phyloP scores from a whole-genome alignment of 2,888 invertebrate species.

The Pristionchus maxplancki region DNA sequence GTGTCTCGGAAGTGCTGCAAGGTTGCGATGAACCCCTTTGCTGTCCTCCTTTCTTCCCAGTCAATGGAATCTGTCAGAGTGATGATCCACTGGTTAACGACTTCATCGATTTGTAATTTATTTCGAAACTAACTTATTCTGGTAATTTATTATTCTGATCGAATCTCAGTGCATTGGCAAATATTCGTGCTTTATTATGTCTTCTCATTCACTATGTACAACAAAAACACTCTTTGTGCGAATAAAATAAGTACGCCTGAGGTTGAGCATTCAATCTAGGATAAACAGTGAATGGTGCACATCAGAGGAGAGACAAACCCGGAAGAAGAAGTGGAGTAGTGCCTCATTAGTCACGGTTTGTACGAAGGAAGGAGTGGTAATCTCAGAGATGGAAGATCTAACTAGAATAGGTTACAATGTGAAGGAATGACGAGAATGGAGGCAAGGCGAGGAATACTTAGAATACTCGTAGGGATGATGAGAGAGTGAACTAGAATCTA shows the following conservation, averaged over 20 bases:
- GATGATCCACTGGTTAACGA: slow-evolving; percentile 50
- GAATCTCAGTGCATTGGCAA: slow-evolving; percentile 21
- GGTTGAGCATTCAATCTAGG: slow-evolving; percentile 10
- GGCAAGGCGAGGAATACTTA: slow-evolving; percentile 28
- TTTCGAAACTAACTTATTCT: neutral
- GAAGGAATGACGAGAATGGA: neutral
- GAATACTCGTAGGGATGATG: neutral
- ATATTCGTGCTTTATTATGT: slow-evolving; percentile 5
- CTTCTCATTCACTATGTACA: slow-evolving; percentile 1
- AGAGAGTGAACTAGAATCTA: neutral
- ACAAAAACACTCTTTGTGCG: neutral
- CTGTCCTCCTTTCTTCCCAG: slow-evolving; percentile 73
- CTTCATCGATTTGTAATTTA: slow-evolving; percentile 31
- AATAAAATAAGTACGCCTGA: neutral
- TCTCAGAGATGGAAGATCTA: neutral
- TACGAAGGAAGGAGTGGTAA: neutral
- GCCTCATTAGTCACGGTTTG: neutral
- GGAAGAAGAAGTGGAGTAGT: neutral
- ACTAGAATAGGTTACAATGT: neutral
- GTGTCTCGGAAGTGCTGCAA: slow-evolving; percentile 60
- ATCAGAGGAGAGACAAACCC: neutral
- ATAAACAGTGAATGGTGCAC: slow-evolving; percentile 30
- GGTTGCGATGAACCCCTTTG: slow-evolving; percentile 72
- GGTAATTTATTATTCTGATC: neutral
- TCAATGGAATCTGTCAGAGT: slow-evolving; percentile 68